Base-by-base conservation (phyloP, 2,113 vertebrate species). In the Grammomys dolichurus region DNA sequence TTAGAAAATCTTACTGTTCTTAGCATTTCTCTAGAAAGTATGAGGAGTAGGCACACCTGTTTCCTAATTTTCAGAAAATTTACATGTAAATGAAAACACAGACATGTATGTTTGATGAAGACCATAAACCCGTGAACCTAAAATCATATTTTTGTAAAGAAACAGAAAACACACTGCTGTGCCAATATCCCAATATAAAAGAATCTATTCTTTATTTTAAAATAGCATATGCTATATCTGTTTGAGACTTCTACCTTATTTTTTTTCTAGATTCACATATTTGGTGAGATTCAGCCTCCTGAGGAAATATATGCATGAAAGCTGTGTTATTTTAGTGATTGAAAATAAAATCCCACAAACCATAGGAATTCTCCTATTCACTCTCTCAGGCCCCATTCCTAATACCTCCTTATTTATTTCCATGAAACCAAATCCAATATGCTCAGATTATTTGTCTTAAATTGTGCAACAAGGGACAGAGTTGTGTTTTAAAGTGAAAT, bases 21-120 rank as follows among this genome's bases (percentile, higher is more conserved):
- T n/a, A 63, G n/a, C 31, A 54, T 92, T 94, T 94, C 78, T 94
- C 85, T 60, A 54, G 46, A 92, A 97, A 94, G 78, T 7, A 36
- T 11, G 0, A 4, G 28, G n/a, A 73, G 51, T 73, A 6, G 73
- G 31, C 33, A 13, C 14, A 36, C 36, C 14, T 78, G 11, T 75
- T 90, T 96, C 80, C 48, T 51, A 82, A 97, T 76, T 81, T 73
- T 65, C 82, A 87, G 54, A 46, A 73, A 65, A 95, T 98, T 98
- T 98, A 95, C 78, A 97, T 97, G 93, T 96, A 97, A 98, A 98
- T 96, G 94, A 97, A 98, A 98, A 58, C 40, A 72, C 69, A 95
- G 72, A 87, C 51, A 93, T 40, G 22, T 67, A 91, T 76, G 82
- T 95, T 96, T 95, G 95, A 95, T 93, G 96, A 95, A 96, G 77